These are phyloP conservation scores for Drosophila pruinosa DNA, from an alignment of 1,140 invertebrate genomes.

Conservation along the genomic window DNA sequence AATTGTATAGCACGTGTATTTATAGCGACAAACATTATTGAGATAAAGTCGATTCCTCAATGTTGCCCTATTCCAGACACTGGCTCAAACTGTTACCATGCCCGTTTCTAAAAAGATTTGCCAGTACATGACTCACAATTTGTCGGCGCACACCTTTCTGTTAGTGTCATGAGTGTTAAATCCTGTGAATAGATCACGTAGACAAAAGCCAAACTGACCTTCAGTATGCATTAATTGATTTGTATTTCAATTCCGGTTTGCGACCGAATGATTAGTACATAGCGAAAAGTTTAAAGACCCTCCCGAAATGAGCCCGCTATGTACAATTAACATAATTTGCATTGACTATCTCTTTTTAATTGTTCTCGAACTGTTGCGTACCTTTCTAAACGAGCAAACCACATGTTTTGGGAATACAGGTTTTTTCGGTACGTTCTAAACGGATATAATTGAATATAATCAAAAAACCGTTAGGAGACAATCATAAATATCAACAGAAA, in stretches of 20 bases:
- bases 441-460: neutral
- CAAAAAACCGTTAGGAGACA: constrained; percentile 23
- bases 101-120: constrained; percentile 31
- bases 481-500: neutral
- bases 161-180: constrained; percentile 25
- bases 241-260: constrained; percentile 67
- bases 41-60: neutral
- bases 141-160: constrained; percentile 21
- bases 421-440: constrained; percentile 31
- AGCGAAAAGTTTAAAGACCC: constrained; percentile 51
- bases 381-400: constrained; percentile 55
- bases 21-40: constrained; percentile 19
- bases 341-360: constrained; percentile 73
- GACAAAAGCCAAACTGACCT: constrained; percentile 37
- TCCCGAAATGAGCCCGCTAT: constrained; percentile 20
- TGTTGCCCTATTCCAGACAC: constrained; percentile 4
- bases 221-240: constrained; percentile 58
- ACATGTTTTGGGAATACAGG: constrained; percentile 8
- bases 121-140: constrained; percentile 34
- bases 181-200: constrained; percentile 52
- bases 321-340: constrained; percentile 70
- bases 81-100: constrained; percentile 1
- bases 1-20: neutral
- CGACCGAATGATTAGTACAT: constrained; percentile 49
- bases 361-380: constrained; percentile 44